A percentile compares a stretch with the other conserved stretches of the same genome.
Evolutionary conservation across 2,888 invertebrate genomes (phyloP).

Genomic region (Tiliacea aurago): DNA sequence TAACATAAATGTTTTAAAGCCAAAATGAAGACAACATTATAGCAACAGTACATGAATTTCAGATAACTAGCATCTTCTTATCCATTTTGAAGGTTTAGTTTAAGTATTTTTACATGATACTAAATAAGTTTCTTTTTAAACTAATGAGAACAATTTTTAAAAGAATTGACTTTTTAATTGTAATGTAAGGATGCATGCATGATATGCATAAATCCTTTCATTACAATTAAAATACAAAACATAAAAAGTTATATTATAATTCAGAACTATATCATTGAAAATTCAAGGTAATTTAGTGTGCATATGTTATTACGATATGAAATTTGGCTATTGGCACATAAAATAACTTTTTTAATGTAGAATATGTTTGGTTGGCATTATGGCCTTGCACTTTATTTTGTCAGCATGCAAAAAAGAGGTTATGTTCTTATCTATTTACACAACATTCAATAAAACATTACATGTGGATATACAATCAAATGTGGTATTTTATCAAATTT

Average conservation of each 20-base stretch:
- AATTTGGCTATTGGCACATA: conserved; percentile 20
- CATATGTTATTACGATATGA: conserved; percentile 14
- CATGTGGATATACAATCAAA: conserved; percentile 44
- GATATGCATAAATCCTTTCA: background rate
- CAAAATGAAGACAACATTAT: conserved; percentile 3
- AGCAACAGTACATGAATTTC: conserved; percentile 4
- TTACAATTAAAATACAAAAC: conserved; percentile 28
- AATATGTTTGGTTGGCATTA: conserved; percentile 21
- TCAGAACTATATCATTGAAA: conserved; percentile 24
- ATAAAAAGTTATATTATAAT: conserved; percentile 32
- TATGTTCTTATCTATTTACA: conserved; percentile 67
- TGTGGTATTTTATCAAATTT: conserved; percentile 30
- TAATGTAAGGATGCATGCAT: no score
- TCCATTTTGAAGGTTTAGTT: background rate
- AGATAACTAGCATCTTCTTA: conserved; percentile 1
- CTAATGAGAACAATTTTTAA: background rate
- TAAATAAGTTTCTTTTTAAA: background rate
- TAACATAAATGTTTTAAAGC: conserved; percentile 10
- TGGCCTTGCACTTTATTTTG: conserved; percentile 64
- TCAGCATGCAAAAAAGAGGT: conserved; percentile 70
- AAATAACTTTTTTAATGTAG: conserved; percentile 24
- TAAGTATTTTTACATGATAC: background rate
- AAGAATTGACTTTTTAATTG: background rate
- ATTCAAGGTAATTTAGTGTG: conserved; percentile 31
- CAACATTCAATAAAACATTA: conserved; percentile 58